Evolutionary conservation across 2,797 vertebrate species (phyloP).

Genomic region (Catostomus latipinnis): DNA sequence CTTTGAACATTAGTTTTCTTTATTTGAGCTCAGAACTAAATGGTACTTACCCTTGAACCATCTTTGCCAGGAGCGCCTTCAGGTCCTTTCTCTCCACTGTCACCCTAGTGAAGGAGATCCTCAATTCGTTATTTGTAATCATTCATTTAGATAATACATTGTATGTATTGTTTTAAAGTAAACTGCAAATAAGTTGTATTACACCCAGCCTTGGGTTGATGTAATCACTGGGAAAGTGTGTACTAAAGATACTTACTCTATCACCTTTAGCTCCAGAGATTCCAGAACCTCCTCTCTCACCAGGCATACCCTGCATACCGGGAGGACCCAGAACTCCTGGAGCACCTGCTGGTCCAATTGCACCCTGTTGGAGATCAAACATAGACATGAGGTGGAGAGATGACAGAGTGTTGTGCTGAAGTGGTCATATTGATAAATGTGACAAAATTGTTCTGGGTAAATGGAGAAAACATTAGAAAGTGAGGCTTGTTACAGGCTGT

Average conservation of each 20-base stretch:
- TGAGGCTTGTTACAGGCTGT: no score
- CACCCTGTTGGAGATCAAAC: slow-evolving; percentile 78
- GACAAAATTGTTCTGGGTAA: no score
- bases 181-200: background rate
- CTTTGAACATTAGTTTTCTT: background rate
- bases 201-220: background rate
- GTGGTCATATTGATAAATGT: background rate
- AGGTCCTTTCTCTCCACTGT: slow-evolving; percentile 91
- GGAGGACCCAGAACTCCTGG: slow-evolving; percentile 89
- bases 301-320: slow-evolving; percentile 96
- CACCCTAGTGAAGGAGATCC: slow-evolving; percentile 80
- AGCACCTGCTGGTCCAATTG: slow-evolving; percentile 85
- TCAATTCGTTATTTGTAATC: background rate
- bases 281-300: slow-evolving; percentile 91
- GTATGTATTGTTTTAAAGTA: background rate
- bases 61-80: slow-evolving; percentile 96
- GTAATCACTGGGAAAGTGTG: background rate
- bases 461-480: no score
- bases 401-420: background rate
- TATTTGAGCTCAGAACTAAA: background rate
- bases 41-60: slow-evolving; percentile 87
- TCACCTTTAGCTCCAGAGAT: slow-evolving; percentile 94
- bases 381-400: background rate
- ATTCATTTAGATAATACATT: background rate
- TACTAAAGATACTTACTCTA: slow-evolving; percentile 82